Evolutionary conservation across 2,797 vertebrate species (phyloP).

Genomic region (Tamandua tetradactyla): DNA sequence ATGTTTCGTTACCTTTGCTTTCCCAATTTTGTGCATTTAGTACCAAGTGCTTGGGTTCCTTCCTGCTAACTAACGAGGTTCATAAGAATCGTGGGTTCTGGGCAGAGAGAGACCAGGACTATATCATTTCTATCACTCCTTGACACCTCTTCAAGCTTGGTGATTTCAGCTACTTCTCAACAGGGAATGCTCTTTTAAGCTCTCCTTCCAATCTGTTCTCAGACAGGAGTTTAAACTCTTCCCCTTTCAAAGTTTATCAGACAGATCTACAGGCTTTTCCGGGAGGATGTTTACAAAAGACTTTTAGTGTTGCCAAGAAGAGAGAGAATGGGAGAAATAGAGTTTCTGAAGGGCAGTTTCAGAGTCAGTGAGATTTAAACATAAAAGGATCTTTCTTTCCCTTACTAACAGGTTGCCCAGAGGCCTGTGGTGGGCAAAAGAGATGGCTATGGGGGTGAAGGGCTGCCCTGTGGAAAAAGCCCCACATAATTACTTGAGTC

Average conservation of each 20-base stretch:
- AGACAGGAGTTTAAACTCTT: slow-evolving; percentile 51
- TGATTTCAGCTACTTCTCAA: slow-evolving; percentile 34
- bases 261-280: slow-evolving; percentile 61
- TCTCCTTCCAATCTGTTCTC: slow-evolving; percentile 32
- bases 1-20: background rate
- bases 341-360: slow-evolving; percentile 59
- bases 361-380: slow-evolving; percentile 48
- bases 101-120: background rate
- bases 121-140: background rate
- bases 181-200: slow-evolving; percentile 54
- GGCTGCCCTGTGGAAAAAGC: background rate
- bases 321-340: slow-evolving; percentile 53
- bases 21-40: background rate
- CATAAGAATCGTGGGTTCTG: background rate
- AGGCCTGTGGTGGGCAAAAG: background rate
- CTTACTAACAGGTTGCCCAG: background rate
- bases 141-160: background rate
- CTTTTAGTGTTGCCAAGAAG: slow-evolving; percentile 55
- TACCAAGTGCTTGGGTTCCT: background rate
- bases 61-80: background rate
- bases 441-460: background rate
- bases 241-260: slow-evolving; percentile 57
- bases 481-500: background rate
- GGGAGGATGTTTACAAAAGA: slow-evolving; percentile 78
- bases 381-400: slow-evolving; percentile 62